Evolutionary conservation across 2,888 invertebrate species (phyloP), one percentile per base, ranked within the genome.

Genomic region (Himalopsyche tibetana): DNA sequence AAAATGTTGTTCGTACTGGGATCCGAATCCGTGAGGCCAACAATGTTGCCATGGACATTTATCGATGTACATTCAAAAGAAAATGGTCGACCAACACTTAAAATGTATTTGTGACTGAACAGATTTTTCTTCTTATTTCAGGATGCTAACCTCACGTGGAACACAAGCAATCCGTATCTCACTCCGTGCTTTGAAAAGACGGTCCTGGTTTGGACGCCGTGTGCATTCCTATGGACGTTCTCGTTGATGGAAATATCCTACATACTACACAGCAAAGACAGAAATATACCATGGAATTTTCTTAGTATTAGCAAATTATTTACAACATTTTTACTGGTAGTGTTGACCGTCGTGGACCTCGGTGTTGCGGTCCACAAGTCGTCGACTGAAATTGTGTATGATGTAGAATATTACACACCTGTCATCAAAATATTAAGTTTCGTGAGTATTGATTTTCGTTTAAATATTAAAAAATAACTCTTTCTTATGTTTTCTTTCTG

Each of bases 171-270:
- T 91, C 99, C 98, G 56, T 96, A 97, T 90, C 94, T 99, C 89
- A 97, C 99, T 88, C 94, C 94, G 90, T 99, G 99, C 92, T 98
- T 99, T 92, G 96, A 98, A 92, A 96, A 96, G 91, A 98, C 99
- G 0, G 95, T 97, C 0, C 92, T 99, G 45, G 94, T 98, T 82
- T 99, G 99, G 98, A 92, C 95, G 55, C 99, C 99, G 0, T 97
- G 98, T 91, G 93, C 94, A 83, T 97, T 97, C 91, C 93, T 98
- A 19, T 98, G 97, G 97, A 89, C 95, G 0, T 95, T 96, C 89
- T 93, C 96, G 6, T 92, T 95, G 56, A 92, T 98, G 89, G 97
- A 98, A 90, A 93, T 95, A 87, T 96, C 94, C 91, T 97, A 97
- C 90, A 94, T 97, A 89, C 91, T 95, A 89, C 94, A 94, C 90